These are phyloP conservation scores for Congeria kusceri DNA, from an alignment of 2,888 invertebrate genomes.

Conservation along the genomic window DNA sequence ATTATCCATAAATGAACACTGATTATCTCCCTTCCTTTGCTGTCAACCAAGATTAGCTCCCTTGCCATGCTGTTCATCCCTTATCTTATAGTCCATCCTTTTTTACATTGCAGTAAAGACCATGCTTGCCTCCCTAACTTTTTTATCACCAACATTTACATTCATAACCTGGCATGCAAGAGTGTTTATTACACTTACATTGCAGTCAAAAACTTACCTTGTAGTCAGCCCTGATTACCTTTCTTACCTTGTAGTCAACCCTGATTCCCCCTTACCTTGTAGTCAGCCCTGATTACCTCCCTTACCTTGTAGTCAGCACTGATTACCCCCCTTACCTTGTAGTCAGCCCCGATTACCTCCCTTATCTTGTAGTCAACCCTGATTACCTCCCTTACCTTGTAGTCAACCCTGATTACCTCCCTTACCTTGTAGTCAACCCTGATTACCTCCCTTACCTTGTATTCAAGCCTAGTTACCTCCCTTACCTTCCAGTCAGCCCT, in stretches of 20 bases:
- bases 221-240: not conserved
- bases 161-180: no score
- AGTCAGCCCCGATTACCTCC: not conserved
- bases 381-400: conserved; percentile 81
- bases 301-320: conserved; percentile 86
- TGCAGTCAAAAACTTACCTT: no score
- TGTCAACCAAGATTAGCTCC: not conserved
- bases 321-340: no score
- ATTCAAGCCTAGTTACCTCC: no score
- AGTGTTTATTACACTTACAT: no score
- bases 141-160: conserved; percentile 82
- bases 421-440: no score
- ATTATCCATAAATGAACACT: no score
- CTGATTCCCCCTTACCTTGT: not conserved
- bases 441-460: no score
- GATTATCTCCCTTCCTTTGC: not conserved
- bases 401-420: conserved; percentile 78
- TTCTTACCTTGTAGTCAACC: not conserved
- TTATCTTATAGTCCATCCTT: not conserved
- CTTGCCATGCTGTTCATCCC: no score
- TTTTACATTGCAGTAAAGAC: no score
- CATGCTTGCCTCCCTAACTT: conserved; percentile 81
- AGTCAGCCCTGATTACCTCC: not conserved
- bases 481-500: no score
- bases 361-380: not conserved